Evolutionary conservation across 53 echinoderm and acorn worm genomes (phyloP).

Genomic region (Paelopatides confundens): DNA sequence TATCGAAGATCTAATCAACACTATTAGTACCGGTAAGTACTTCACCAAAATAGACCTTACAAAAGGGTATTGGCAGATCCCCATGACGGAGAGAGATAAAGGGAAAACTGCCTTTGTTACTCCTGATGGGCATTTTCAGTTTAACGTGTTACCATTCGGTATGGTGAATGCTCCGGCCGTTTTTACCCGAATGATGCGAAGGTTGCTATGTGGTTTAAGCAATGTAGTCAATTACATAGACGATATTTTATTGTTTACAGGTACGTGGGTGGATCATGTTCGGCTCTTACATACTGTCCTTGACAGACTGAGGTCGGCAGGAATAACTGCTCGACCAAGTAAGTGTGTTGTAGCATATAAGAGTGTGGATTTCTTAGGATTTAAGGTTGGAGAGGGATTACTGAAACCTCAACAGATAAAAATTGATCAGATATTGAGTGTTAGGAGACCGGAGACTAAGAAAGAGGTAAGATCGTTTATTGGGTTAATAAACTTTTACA

Average conservation of each 20-base stretch:
- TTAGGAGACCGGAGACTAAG: conserved; percentile 1
- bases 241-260: too few species aligned
- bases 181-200: conserved; percentile 51
- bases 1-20: conserved; percentile 42
- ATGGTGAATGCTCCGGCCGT: conserved; percentile 77
- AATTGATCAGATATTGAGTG: background rate
- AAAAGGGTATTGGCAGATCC: conserved; percentile 77
- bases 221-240: conserved; percentile 64
- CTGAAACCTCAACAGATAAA: conserved; percentile 40
- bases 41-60: conserved; percentile 63
- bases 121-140: conserved; percentile 56
- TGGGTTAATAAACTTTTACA: conserved; percentile 36
- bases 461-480: too few species aligned
- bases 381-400: conserved; percentile 51
- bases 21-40: conserved; percentile 6
- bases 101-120: too few species aligned
- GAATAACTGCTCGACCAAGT: too few species aligned
- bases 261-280: too few species aligned
- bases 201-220: conserved; percentile 27
- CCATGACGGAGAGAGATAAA: conserved; percentile 45
- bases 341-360: conserved; percentile 59
- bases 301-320: too few species aligned
- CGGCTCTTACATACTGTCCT: too few species aligned
- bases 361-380: conserved; percentile 59
- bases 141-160: conserved; percentile 64